Percentiles rank a stretch among this genome's conserved stretches.
These are phyloP conservation scores for Mungos mungo DNA, from an alignment of 2,113 vertebrate genomes.

Conservation along the genomic window DNA sequence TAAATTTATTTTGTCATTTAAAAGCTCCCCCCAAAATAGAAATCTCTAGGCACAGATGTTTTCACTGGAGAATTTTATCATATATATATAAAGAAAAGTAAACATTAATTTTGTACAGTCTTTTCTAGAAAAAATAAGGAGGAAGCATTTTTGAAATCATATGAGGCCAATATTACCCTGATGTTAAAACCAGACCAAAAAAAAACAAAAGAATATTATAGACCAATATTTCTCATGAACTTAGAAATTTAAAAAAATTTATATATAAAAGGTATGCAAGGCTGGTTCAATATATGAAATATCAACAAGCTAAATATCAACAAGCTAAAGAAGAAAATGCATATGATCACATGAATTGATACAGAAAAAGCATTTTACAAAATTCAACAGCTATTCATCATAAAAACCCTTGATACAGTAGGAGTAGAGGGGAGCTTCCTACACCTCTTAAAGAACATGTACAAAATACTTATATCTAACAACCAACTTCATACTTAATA, in stretches of 20 bases:
- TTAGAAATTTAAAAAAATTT: background rate
- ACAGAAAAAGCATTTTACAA: background rate
- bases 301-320: too few species aligned
- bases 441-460: background rate
- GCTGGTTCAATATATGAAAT: background rate
- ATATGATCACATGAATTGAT: background rate
- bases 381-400: background rate
- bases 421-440: background rate
- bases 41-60: background rate
- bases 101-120: background rate
- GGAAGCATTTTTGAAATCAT: background rate
- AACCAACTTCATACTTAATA: background rate
- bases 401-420: background rate
- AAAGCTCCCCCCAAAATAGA: background rate
- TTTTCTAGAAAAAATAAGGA: background rate
- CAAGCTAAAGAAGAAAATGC: background rate
- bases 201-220: background rate
- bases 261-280: background rate
- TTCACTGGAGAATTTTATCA: background rate
- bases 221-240: background rate
- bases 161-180: background rate
- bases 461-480: background rate
- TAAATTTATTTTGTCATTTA: background rate
- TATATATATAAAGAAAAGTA: background rate
- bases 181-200: background rate